Evolutionary conservation across 2,797 vertebrate species (phyloP).

Genomic region (Myotis daubentonii): DNA sequence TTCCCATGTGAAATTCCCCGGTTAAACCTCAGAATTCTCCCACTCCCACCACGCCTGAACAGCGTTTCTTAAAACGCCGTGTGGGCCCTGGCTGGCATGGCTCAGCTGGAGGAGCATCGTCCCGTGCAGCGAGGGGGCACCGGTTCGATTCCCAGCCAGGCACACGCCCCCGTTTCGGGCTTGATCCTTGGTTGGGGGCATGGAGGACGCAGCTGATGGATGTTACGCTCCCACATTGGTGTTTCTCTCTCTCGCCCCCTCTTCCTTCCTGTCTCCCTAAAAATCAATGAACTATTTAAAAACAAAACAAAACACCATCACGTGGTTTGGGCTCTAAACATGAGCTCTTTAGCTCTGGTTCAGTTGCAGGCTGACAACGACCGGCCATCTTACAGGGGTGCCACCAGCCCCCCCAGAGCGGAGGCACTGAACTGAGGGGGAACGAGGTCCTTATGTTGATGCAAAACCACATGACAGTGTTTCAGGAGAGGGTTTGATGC

Average conservation of each 20-base stretch:
- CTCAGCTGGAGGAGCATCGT: no score
- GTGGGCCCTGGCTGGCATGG: no score
- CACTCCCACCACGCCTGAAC: slow-evolving; percentile 56
- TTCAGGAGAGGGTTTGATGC: slow-evolving; percentile 24
- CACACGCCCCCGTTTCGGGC: no score
- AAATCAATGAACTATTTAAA: no score
- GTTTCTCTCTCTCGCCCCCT: no score
- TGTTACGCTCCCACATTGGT: no score
- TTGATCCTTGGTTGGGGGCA: no score
- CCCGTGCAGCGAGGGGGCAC: no score
- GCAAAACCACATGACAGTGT: background rate
- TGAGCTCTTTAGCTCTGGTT: background rate
- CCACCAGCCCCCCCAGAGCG: background rate
- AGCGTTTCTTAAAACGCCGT: background rate
- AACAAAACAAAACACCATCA: no score
- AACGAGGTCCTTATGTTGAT: background rate
- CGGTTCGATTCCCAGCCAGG: no score
- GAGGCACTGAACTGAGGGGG: background rate
- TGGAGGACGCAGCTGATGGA: no score
- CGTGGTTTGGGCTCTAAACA: slow-evolving; percentile 38
- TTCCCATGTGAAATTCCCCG: slow-evolving; percentile 61
- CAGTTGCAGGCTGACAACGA: slow-evolving; percentile 42
- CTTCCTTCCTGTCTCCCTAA: no score
- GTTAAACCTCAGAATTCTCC: slow-evolving; percentile 72
- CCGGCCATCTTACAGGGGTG: background rate